Conservation (phyloP, 2,113 vertebrate species). For the Gymnobelideus leadbeateri region DNA sequence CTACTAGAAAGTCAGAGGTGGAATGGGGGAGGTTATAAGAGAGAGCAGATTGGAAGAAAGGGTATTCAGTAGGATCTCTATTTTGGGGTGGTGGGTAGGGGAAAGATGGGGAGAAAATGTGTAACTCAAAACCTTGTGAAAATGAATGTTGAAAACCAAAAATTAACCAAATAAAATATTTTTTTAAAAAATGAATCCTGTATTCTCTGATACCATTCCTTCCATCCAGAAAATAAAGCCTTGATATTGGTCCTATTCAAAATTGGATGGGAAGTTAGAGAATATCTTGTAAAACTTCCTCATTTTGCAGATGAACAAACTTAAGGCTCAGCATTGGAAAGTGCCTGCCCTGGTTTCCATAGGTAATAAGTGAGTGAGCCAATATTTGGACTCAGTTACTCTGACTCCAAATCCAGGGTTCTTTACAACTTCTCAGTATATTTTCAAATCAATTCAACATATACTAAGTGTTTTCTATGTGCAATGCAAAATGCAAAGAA, state of each 20-base stretch:
- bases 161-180: too few species aligned
- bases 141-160: too few species aligned
- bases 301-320: not conserved
- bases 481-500: not conserved
- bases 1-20: too few species aligned
- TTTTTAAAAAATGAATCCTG: not conserved
- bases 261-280: not conserved
- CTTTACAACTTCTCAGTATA: not conserved
- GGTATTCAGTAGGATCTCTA: too few species aligned
- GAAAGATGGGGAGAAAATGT: too few species aligned
- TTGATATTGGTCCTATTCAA: not conserved
- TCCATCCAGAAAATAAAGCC: not conserved
- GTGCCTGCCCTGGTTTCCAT: too few species aligned
- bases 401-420: too few species aligned
- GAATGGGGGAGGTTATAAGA: too few species aligned
- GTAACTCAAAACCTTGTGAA: too few species aligned
- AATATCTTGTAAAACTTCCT: not conserved
- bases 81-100: too few species aligned
- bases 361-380: too few species aligned
- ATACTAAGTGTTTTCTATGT: not conserved
- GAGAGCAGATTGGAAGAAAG: too few species aligned
- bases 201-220: not conserved
- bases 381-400: not conserved
- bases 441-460: not conserved
- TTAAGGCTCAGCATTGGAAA: not conserved